Percentiles rank a stretch among this genome's conserved stretches.
These are phyloP conservation scores for Girardia tigrina DNA, from an alignment of 2,888 invertebrate genomes.

Conservation along the genomic window DNA sequence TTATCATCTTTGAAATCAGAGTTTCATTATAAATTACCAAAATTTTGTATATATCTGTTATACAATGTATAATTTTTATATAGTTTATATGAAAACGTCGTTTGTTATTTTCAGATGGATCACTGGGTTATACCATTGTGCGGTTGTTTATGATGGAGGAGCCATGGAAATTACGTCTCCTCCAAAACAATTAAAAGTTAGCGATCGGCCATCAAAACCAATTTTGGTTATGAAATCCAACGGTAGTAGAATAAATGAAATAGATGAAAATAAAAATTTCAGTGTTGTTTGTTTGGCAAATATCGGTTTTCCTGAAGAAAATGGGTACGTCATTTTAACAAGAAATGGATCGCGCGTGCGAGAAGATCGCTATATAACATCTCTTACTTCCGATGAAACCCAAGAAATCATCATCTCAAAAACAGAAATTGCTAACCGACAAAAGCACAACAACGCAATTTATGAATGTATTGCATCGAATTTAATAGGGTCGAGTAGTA, in stretches of 20 bases:
- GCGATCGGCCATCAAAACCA: not conserved
- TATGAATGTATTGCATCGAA: not conserved
- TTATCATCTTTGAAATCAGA: no score
- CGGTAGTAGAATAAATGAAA: not conserved
- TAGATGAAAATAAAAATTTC: not conserved
- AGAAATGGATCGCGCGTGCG: not conserved
- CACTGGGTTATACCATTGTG: not conserved
- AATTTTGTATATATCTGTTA: no score
- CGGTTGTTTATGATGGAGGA: not conserved
- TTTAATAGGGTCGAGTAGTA: not conserved
- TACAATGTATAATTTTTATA: no score
- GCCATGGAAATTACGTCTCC: not conserved
- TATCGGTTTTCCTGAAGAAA: not conserved
- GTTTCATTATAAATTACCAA: no score
- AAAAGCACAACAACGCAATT: not conserved
- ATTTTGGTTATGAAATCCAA: not conserved
- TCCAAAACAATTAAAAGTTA: not conserved
- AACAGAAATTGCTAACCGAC: not conserved
- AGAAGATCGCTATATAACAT: not conserved
- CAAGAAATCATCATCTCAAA: not conserved
- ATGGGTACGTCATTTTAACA: not conserved
- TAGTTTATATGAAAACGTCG: not conserved
- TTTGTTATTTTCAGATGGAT: not conserved
- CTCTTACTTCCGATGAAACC: not conserved
- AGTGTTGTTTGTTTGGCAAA: not conserved